Conservation (phyloP, 2,888 invertebrate species). For the Athalia circularis region DNA sequence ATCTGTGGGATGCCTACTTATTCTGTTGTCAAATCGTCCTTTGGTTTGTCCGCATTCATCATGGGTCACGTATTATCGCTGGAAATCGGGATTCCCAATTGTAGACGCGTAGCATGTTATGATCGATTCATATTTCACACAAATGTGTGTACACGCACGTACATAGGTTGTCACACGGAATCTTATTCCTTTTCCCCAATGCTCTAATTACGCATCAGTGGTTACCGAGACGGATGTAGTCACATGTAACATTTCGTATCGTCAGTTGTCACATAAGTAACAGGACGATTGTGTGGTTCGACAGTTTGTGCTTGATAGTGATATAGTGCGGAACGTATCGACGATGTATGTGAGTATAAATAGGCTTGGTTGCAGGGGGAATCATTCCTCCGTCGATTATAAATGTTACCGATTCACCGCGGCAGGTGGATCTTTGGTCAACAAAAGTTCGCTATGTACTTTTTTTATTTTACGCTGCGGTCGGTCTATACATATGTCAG, state of each 20-base stretch:
- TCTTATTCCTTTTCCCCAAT: neutral
- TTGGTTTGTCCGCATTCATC: too few relatives aligned
- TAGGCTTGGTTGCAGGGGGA: too few relatives aligned
- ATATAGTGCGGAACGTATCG: neutral
- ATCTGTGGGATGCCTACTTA: too few relatives aligned
- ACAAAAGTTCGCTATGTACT: neutral
- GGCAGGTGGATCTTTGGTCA: neutral
- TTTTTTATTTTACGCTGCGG: neutral
- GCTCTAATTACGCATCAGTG: neutral
- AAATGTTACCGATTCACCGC: too few relatives aligned
- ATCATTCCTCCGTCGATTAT: too few relatives aligned
- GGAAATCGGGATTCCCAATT: conserved; percentile 21
- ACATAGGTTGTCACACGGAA: neutral
- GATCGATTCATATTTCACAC: neutral
- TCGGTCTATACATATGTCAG: neutral
- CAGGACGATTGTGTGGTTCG: neutral
- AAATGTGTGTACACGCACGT: neutral
- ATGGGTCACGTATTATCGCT: neutral
- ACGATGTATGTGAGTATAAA: conserved; percentile 31
- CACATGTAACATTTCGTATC: neutral
- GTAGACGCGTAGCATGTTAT: neutral
- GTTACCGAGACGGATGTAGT: conserved; percentile 7
- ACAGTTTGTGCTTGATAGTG: conserved; percentile 26
- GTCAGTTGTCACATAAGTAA: neutral
- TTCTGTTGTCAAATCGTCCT: too few relatives aligned